phyloP scores from a whole-genome alignment of 2,888 invertebrate species.

The Cantharis rustica region DNA sequence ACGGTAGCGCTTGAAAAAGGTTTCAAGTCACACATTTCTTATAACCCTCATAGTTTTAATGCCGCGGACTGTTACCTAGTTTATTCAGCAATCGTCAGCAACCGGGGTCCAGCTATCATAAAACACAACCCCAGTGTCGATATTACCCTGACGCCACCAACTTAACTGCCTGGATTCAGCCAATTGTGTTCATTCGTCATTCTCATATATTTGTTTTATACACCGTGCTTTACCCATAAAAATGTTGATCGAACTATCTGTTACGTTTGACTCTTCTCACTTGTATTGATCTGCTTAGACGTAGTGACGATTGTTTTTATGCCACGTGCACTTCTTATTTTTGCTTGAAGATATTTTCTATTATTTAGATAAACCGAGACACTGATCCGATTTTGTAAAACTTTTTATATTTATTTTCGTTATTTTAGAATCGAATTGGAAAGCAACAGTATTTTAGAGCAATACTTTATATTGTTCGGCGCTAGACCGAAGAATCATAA shows the following conservation, averaged over 20 bases:
- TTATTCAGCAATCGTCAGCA: constrained; percentile 50
- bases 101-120: constrained; percentile 43
- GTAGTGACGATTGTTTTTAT: constrained; percentile 8
- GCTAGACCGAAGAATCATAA: constrained; percentile 19
- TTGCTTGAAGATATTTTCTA: background rate
- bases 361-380: constrained; percentile 9
- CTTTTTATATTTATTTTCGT: constrained; percentile 19
- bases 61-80: constrained; percentile 47
- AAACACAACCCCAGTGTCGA: constrained; percentile 46
- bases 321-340: constrained; percentile 3
- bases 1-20: constrained; percentile 23
- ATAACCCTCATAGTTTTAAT: constrained; percentile 43
- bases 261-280: constrained; percentile 36
- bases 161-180: constrained; percentile 44
- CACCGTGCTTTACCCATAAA: constrained; percentile 41
- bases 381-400: constrained; percentile 14
- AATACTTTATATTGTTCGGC: constrained; percentile 27
- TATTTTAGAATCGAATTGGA: constrained; percentile 20
- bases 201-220: constrained; percentile 49
- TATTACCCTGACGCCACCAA: constrained; percentile 45
- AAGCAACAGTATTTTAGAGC: constrained; percentile 17
- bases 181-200: constrained; percentile 48
- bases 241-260: constrained; percentile 44
- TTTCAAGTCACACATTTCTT: constrained; percentile 27
- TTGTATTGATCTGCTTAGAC: constrained; percentile 13